A percentile compares a stretch with the other conserved stretches of the same genome.
These are phyloP conservation scores for Sinodicranocentrus sp. DNA, from an alignment of 2,888 invertebrate species.

Conservation along the genomic window DNA sequence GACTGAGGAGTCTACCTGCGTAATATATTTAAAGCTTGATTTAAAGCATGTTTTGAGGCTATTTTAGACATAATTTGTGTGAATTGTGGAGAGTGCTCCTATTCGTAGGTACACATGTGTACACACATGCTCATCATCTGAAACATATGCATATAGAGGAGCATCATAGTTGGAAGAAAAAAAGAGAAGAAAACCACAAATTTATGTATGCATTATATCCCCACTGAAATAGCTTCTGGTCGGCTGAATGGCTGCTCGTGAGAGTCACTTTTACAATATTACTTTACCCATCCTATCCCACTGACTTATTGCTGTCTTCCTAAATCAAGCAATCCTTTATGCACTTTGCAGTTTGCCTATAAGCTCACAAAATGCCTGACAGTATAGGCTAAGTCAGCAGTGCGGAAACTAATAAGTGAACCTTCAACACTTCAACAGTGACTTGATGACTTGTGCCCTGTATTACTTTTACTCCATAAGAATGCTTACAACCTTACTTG, in stretches of 20 bases:
- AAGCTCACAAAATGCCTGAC: too few species aligned
- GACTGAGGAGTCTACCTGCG: constrained; percentile 22
- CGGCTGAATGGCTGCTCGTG: too few species aligned
- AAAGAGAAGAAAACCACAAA: background rate
- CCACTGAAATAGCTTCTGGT: too few species aligned
- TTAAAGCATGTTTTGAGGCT: constrained; percentile 18
- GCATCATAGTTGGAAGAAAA: background rate
- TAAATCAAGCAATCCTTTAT: too few species aligned
- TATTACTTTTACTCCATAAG: constrained; percentile 73
- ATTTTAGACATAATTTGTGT: constrained; percentile 17
- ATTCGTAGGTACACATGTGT: background rate
- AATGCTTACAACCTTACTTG: too few species aligned
- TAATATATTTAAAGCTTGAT: constrained; percentile 3
- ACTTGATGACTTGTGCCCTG: constrained; percentile 67
- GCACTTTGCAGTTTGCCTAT: too few species aligned
- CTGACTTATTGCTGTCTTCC: too few species aligned
- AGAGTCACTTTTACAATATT: too few species aligned
- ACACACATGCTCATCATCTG: background rate
- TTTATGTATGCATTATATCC: too few species aligned
- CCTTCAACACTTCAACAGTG: constrained; percentile 63
- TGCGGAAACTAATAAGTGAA: constrained; percentile 67
- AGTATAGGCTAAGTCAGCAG: too few species aligned
- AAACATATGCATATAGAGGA: background rate
- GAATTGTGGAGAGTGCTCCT: constrained; percentile 1
- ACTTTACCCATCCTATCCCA: too few species aligned